A percentile compares a stretch with the other conserved stretches of the same genome.
Conservation (phyloP, 2,888 invertebrate species). For the Odontothrips loti region DNA sequence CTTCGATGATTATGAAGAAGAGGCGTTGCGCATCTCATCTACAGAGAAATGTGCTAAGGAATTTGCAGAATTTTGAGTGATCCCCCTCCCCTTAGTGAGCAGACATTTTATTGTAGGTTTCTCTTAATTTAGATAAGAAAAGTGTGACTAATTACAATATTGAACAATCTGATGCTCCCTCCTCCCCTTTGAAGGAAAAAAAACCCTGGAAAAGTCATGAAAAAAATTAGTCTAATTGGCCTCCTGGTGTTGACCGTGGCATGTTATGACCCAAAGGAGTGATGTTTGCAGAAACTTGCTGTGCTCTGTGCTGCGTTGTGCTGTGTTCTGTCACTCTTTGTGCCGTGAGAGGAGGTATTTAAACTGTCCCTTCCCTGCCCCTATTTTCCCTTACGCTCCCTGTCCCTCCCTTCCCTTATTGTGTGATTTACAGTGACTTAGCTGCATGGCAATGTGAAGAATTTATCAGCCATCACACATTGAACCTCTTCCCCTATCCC, state of each 20-base stretch:
- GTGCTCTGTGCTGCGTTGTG: constrained; percentile 11
- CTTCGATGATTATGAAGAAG: constrained; percentile 99
- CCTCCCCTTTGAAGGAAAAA: constrained; percentile 4
- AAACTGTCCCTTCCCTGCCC: constrained; percentile 12
- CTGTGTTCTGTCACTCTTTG: not conserved
- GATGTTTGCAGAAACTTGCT: not conserved
- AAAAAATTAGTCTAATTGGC: constrained; percentile 18
- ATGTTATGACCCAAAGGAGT: not conserved
- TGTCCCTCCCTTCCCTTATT: constrained; percentile 1
- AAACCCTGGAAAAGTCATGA: not conserved
- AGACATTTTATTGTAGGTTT: constrained; percentile 24
- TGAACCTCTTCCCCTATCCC: not conserved
- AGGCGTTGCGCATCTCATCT: constrained; percentile 95
- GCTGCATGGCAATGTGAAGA: not conserved
- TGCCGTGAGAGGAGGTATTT: constrained; percentile 2
- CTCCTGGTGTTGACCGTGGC: constrained; percentile 21
- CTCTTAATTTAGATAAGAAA: constrained; percentile 25
- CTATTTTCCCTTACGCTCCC: not conserved
- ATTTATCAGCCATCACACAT: not conserved
- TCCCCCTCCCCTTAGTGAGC: constrained; percentile 40
- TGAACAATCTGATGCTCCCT: constrained; percentile 23
- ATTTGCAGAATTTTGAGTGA: constrained; percentile 90
- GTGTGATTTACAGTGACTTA: constrained; percentile 9
- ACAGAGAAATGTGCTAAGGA: constrained; percentile 99
- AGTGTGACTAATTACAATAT: constrained; percentile 27